These are phyloP conservation scores for Oncorhynchus clarkii DNA, from an alignment of 2,113 vertebrate genomes.

Conservation along the genomic window DNA sequence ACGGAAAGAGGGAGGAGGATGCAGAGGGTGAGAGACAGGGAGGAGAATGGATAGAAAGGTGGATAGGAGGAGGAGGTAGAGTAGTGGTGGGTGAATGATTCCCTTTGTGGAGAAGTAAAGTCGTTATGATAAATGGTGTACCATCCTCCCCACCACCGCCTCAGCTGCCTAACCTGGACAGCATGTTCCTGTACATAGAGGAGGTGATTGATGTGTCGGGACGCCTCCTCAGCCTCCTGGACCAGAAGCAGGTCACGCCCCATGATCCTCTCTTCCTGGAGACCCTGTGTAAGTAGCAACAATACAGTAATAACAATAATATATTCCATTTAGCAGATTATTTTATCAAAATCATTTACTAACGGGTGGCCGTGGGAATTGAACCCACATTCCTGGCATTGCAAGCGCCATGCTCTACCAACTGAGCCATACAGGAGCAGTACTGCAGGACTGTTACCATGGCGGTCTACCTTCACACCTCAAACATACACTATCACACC, in stretches of 20 bases:
- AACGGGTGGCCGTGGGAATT: too few species aligned
- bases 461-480: neutral
- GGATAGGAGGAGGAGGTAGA: neutral
- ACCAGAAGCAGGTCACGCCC: conserved; percentile 59
- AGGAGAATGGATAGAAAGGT: neutral
- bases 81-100: conserved; percentile 23
- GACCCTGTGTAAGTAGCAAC: conserved; percentile 77
- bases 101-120: conserved; percentile 37
- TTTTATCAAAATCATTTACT: too few species aligned
- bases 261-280: conserved; percentile 71
- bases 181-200: conserved; percentile 84
- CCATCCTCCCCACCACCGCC: conserved; percentile 65
- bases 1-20: conserved; percentile 5
- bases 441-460: too few species aligned
- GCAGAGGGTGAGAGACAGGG: neutral
- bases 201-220: conserved; percentile 81
- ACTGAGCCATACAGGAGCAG: neutral
- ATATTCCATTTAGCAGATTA: neutral
- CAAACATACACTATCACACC: neutral
- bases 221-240: conserved; percentile 77
- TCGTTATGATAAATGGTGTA: neutral
- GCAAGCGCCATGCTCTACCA: too few species aligned
- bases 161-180: conserved; percentile 79
- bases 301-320: neutral
- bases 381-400: too few species aligned